These are phyloP conservation scores for Diorhabda elongata DNA, from an alignment of 1,140 invertebrate species.

Conservation along the genomic window DNA sequence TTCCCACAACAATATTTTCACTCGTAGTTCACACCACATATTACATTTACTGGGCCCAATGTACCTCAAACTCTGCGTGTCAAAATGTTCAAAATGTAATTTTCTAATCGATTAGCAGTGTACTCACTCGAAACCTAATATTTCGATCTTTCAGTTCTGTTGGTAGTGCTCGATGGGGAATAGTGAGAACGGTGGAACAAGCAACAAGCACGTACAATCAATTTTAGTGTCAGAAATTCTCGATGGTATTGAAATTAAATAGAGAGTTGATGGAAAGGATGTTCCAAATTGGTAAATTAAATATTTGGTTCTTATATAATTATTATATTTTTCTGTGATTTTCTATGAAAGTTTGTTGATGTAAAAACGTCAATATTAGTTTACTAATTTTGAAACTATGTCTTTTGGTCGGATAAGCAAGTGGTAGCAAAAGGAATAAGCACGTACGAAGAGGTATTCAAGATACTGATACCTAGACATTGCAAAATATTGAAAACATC, in stretches of 20 bases:
- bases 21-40: neutral
- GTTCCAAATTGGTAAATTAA: too few species aligned
- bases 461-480: too few species aligned
- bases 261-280: neutral
- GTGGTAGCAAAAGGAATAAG: too few species aligned
- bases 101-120: neutral
- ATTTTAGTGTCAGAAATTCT: neutral
- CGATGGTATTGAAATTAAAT: neutral
- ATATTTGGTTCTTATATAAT: too few species aligned
- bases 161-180: neutral
- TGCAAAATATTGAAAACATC: too few species aligned
- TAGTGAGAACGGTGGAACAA: neutral
- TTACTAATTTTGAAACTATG: too few species aligned
- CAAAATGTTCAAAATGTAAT: slow-evolving; percentile 3
- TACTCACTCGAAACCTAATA: neutral
- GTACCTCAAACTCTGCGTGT: neutral
- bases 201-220: neutral
- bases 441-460: too few species aligned
- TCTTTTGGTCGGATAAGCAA: too few species aligned
- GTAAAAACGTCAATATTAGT: too few species aligned
- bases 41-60: neutral
- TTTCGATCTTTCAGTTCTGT: neutral
- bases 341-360: too few species aligned
- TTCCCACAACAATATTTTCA: neutral
- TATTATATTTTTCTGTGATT: too few species aligned